Conservation (phyloP, 1,140 invertebrate species). For the Brachionus asplanchnoidis region DNA sequence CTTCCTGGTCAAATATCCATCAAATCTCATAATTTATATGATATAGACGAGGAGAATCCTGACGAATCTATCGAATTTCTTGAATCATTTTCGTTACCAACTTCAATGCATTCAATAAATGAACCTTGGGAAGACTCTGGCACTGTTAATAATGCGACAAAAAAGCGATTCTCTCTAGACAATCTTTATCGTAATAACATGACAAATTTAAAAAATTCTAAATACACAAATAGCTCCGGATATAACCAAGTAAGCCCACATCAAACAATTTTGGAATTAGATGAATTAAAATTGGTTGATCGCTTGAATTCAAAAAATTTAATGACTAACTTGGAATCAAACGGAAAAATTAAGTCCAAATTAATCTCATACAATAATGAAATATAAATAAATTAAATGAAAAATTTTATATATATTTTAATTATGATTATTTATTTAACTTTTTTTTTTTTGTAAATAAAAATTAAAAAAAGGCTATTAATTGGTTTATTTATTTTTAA, state of each 20-base stretch:
- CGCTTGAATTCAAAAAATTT: not conserved
- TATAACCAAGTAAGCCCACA: not conserved
- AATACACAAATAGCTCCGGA: not conserved
- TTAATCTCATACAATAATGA: not conserved
- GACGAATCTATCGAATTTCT: not conserved
- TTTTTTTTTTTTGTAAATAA: not conserved
- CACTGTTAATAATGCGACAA: not conserved
- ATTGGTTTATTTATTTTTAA: too few relatives aligned
- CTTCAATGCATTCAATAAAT: not conserved
- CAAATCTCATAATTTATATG: slow-evolving; percentile 8
- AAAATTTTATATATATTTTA: not conserved
- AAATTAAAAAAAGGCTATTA: not conserved
- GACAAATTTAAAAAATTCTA: not conserved
- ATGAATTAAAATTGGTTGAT: not conserved
- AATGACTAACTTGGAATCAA: not conserved
- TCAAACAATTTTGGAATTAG: not conserved
- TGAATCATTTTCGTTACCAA: not conserved
- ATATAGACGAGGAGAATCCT: slow-evolving; percentile 8
- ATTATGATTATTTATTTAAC: not conserved
- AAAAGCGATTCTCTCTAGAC: not conserved
- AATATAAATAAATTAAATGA: not conserved
- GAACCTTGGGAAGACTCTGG: not conserved
- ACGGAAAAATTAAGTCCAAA: not conserved
- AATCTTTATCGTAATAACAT: not conserved
- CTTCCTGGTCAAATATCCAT: not conserved